Percentiles rank a stretch among this genome's conserved stretches.
phyloP scores from a whole-genome alignment of 2,888 invertebrate genomes.

The Amphipoea oculea region DNA sequence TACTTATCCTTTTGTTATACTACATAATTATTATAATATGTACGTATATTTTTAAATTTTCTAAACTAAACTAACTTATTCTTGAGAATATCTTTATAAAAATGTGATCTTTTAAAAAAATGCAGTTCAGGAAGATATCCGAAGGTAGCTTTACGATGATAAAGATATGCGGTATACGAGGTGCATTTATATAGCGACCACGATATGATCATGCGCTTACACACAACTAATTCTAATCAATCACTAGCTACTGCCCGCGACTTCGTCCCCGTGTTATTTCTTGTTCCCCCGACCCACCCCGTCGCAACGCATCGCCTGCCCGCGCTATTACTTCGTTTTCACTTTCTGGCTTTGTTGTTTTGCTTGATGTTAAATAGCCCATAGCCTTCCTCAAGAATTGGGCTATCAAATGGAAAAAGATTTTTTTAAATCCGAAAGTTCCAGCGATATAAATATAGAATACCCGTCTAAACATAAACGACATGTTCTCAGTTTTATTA shows the following conservation, averaged over 20 bases:
- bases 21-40: not conserved
- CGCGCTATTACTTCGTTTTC: not conserved
- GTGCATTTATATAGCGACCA: not conserved
- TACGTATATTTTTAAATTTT: not conserved
- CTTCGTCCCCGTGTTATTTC: not conserved
- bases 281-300: not conserved
- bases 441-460: no score
- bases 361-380: no score
- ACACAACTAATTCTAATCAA: not conserved
- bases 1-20: not conserved
- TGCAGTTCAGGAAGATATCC: not conserved
- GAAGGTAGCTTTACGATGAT: not conserved
- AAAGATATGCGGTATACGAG: no score
- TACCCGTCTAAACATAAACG: not conserved
- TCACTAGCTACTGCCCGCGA: no score
- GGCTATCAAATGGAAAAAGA: not conserved
- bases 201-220: not conserved
- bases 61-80: not conserved
- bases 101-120: not conserved
- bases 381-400: not conserved
- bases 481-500: not conserved
- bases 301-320: not conserved
- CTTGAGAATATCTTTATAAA: no score
- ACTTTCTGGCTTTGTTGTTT: not conserved
- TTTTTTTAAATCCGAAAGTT: not conserved